A percentile compares a stretch with the other conserved stretches of the same genome.
These are phyloP conservation scores for Alloplasta piceator DNA, from an alignment of 2,888 invertebrate genomes.

Conservation along the genomic window DNA sequence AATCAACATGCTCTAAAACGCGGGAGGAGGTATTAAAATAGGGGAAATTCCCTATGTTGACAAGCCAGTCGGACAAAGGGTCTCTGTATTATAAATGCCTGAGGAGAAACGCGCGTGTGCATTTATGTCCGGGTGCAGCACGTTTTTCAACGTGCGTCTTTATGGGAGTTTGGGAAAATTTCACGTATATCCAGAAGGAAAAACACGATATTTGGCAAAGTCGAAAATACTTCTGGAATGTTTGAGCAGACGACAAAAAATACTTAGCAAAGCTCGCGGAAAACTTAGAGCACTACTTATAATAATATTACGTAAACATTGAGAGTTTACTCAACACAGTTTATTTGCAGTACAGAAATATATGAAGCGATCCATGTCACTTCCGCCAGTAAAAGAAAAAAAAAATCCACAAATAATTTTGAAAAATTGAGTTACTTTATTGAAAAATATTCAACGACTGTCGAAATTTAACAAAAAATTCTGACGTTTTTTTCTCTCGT, in stretches of 20 bases:
- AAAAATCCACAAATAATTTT: too few relatives aligned
- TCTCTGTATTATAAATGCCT: slow-evolving; percentile 21
- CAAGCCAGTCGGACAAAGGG: slow-evolving; percentile 9
- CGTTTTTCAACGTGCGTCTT: slow-evolving; percentile 19
- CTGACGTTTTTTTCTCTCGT: too few relatives aligned
- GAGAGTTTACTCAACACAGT: too few relatives aligned
- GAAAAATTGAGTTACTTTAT: too few relatives aligned
- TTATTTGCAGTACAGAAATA: too few relatives aligned
- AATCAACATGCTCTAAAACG: slow-evolving; percentile 16
- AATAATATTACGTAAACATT: not conserved
- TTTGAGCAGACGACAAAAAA: slow-evolving; percentile 38
- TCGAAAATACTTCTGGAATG: slow-evolving; percentile 68
- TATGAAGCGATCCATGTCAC: too few relatives aligned
- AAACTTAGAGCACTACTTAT: too few relatives aligned
- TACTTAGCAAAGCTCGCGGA: not conserved
- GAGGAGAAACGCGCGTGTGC: not conserved
- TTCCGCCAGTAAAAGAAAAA: too few relatives aligned
- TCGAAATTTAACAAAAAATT: too few relatives aligned
- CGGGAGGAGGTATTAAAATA: not conserved
- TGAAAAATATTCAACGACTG: too few relatives aligned
- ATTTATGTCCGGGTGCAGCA: slow-evolving; percentile 32
- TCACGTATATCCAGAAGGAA: slow-evolving; percentile 10
- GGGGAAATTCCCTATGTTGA: not conserved
- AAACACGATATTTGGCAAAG: slow-evolving; percentile 62
- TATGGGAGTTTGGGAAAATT: slow-evolving; percentile 24